A percentile compares a stretch with the other conserved stretches of the same genome.
Conservation (phyloP, 1,140 invertebrate species). For the Maniola jurtina region DNA sequence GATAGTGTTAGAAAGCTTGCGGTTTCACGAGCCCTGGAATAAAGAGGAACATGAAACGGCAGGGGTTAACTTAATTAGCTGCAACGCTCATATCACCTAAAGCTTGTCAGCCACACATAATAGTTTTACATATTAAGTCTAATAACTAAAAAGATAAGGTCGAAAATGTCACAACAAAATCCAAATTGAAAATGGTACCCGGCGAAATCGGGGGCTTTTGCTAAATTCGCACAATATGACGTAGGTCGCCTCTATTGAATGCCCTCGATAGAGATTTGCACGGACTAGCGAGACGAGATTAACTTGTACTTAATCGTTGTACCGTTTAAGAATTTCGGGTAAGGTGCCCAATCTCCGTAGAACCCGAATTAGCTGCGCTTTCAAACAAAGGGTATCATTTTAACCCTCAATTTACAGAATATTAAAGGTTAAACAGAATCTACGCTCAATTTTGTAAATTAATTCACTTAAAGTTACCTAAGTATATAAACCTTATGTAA, state of each 20-base stretch:
- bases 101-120: not conserved
- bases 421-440: not conserved
- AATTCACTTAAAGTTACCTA: no score
- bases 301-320: not conserved
- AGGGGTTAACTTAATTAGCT: conserved; percentile 12
- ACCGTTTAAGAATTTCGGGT: conserved; percentile 6
- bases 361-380: not conserved
- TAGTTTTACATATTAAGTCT: not conserved
- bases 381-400: not conserved
- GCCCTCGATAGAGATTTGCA: conserved; percentile 2
- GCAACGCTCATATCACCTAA: conserved; percentile 8
- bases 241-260: conserved; percentile 3
- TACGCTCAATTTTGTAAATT: no score
- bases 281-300: not conserved
- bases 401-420: not conserved
- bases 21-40: not conserved
- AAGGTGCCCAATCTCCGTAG: not conserved
- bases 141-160: not conserved
- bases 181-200: not conserved
- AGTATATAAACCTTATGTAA: no score
- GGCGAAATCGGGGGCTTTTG: conserved; percentile 5
- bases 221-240: conserved; percentile 15
- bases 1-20: not conserved
- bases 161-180: not conserved
- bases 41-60: conserved; percentile 6